Base-by-base conservation (phyloP, 2,113 vertebrate species). In the Menura novaehollandiae region DNA sequence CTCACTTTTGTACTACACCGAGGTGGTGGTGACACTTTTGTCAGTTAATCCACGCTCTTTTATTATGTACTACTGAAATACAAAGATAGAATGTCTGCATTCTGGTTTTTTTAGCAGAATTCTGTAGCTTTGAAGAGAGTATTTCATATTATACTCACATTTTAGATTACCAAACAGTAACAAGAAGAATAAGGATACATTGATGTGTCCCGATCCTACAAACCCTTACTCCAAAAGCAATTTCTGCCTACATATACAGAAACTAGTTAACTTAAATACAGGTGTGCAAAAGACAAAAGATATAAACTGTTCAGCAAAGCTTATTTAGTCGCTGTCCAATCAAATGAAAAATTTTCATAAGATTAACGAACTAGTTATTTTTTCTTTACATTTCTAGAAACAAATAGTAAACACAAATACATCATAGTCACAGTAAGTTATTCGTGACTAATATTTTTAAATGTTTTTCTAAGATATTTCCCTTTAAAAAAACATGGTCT, bases 271-370 rank as follows among this genome's bases (percentile, higher is more conserved):
- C 47, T 80, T 81, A 58, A 74, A 81, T 13, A 43, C 4, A 62
- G 67, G 37, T 85, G 39, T 68, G 78, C 88, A 78, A 87, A 91
- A 87, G 56, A 74, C 44, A 59, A 67, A 77, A 63, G 52, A 71
- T 24, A 76, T 12, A 75, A 82, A 67, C 39, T 35, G 27, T 75
- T 95, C 79, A 93, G 41, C 33, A 69, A n/a, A 92, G 68, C 82
- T 68, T 81, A 64, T 56, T 89, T 89, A 71, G 69, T 49, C 0
- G 0, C 39, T 91, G 44, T 94, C 58, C 52, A 91, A 79, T 63
- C 39, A 93, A 97, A 91, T 76, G 15, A 26, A 94, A 91, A 26
- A 74, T 95, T 88, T 95, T 75, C 11, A 2, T 60, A 73, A 92
- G 41, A 74, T 78, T 67, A 94, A 95, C 11, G 11, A 82, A n/a